phyloP scores from a whole-genome alignment of 1,140 invertebrate genomes.

The Anagrus nilaparvatae region DNA sequence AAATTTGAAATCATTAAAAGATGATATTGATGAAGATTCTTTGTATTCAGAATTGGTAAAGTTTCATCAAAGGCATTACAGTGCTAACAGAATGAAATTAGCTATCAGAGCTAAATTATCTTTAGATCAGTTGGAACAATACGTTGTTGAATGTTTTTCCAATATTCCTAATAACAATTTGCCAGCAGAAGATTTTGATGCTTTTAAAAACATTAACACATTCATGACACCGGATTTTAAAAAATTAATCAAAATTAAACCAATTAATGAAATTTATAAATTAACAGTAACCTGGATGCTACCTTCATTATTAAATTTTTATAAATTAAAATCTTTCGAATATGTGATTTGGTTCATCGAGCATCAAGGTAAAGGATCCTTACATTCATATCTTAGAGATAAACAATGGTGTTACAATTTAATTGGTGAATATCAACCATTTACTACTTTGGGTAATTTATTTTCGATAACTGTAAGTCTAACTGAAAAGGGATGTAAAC shows the following conservation, averaged over 20 bases:
- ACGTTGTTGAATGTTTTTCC: conserved; percentile 53
- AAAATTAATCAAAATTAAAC: conserved; percentile 68
- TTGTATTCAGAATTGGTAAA: conserved; percentile 60
- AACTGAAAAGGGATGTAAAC: conserved; percentile 7
- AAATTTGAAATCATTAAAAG: conserved; percentile 65
- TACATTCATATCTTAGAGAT: too few species aligned
- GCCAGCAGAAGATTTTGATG: conserved; percentile 49
- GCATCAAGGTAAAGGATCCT: too few species aligned
- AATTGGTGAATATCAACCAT: too few species aligned
- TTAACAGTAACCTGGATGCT: too few species aligned
- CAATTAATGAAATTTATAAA: conserved; percentile 62
- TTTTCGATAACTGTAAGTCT: too few species aligned
- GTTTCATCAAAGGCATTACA: conserved; percentile 75
- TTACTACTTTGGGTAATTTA: too few species aligned
- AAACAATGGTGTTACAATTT: too few species aligned
- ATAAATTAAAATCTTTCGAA: too few species aligned
- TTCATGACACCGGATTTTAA: conserved; percentile 58
- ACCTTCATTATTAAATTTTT: too few species aligned
- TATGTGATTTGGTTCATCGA: too few species aligned
- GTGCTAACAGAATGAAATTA: conserved; percentile 80
- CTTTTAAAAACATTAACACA: conserved; percentile 37
- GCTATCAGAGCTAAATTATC: conserved; percentile 71
- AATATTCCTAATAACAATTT: conserved; percentile 54
- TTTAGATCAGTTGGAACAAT: conserved; percentile 61
- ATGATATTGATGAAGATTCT: conserved; percentile 53